Percentiles rank a stretch among this genome's conserved stretches.
Conservation (phyloP, 2,797 vertebrate species). For the Momotus momota region DNA sequence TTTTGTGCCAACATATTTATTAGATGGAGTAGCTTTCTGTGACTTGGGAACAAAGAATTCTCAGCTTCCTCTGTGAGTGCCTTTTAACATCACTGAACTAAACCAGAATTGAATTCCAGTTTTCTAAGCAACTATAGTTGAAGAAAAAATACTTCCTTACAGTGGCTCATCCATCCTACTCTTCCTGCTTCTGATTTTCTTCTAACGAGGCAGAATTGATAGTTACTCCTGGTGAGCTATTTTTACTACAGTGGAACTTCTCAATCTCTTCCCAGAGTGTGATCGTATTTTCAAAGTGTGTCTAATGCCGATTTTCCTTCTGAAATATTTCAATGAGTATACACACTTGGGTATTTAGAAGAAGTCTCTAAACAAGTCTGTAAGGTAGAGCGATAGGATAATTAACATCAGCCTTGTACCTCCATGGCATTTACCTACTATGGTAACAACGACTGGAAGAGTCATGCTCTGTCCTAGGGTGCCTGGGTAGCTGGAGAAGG, state of each 20-base stretch:
- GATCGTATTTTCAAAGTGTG: background rate
- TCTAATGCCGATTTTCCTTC: background rate
- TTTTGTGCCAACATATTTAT: background rate
- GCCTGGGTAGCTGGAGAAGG: background rate
- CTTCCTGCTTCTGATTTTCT: background rate
- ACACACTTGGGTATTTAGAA: background rate
- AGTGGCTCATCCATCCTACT: background rate
- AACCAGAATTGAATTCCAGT: background rate
- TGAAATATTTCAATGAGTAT: background rate
- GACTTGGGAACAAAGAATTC: background rate
- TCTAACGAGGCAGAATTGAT: background rate
- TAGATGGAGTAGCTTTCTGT: background rate
- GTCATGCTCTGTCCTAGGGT: fast-evolving
- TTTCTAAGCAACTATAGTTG: background rate
- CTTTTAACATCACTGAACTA: background rate
- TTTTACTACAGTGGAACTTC: background rate
- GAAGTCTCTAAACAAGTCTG: background rate
- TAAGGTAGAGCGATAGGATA: background rate
- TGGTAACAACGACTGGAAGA: background rate
- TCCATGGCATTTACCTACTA: background rate
- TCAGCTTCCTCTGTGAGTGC: background rate
- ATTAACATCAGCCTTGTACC: background rate
- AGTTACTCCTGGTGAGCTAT: background rate
- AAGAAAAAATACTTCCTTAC: background rate
- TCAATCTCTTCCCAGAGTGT: background rate